Conservation (phyloP, 2,797 vertebrate genomes). For the Liparis tanakae region DNA sequence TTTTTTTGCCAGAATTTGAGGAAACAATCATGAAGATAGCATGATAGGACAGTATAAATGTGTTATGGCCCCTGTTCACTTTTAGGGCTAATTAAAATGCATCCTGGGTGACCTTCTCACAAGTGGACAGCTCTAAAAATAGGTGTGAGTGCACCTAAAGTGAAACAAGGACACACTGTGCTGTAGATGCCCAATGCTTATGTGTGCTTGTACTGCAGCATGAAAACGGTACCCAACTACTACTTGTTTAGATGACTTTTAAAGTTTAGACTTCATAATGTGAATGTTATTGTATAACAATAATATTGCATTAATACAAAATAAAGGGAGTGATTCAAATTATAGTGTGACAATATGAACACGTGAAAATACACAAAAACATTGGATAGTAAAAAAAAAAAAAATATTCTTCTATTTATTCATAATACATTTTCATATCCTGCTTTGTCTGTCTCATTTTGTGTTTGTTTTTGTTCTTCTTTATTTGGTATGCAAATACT, state of each 20-base stretch:
- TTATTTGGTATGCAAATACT: background rate
- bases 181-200: slow-evolving; percentile 1
- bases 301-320: background rate
- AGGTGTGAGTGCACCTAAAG: slow-evolving; percentile 38
- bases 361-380: background rate
- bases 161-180: slow-evolving; percentile 40
- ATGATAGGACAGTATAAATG: slow-evolving; percentile 35
- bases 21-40: background rate
- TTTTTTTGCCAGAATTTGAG: slow-evolving; percentile 27
- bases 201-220: slow-evolving; percentile 1
- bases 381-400: too few relatives aligned
- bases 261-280: too few relatives aligned
- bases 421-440: background rate
- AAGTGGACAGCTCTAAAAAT: slow-evolving; percentile 54
- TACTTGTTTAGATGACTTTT: too few relatives aligned
- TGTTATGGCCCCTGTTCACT: slow-evolving; percentile 15
- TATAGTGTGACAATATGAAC: too few relatives aligned
- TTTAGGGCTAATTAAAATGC: slow-evolving; percentile 55
- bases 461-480: background rate
- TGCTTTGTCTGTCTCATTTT: background rate
- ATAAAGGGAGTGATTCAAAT: background rate
- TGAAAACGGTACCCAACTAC: slow-evolving; percentile 3
- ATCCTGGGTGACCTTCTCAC: slow-evolving; percentile 52
- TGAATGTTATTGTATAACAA: too few relatives aligned
- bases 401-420: too few relatives aligned